Percentiles rank a stretch among this genome's conserved stretches.
phyloP scores from a whole-genome alignment of 2,797 vertebrate genomes.

The Myotis myotis region DNA sequence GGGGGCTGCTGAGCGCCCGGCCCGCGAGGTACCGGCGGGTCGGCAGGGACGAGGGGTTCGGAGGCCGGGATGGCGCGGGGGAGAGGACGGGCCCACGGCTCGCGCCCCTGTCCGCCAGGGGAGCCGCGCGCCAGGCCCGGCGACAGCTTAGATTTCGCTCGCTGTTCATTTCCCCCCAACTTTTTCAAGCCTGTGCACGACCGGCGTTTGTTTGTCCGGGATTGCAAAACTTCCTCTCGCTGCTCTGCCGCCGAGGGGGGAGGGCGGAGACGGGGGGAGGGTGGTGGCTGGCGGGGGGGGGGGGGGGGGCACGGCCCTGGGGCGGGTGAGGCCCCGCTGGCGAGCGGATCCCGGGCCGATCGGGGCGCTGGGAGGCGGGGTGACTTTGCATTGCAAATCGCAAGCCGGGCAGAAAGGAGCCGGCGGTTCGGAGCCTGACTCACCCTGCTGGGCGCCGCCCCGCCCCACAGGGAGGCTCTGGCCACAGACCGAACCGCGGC shows the following conservation, averaged over 20 bases:
- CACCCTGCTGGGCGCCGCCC: not conserved
- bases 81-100: not conserved
- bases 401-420: constrained; percentile 29
- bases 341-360: not conserved
- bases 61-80: not conserved
- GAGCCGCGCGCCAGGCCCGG: not conserved
- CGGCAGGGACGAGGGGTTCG: not conserved
- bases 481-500: not conserved
- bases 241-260: not conserved
- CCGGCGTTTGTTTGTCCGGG: constrained; percentile 61
- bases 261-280: not conserved
- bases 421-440: constrained; percentile 54
- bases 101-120: not conserved
- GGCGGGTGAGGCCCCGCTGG: not conserved
- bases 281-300: not conserved
- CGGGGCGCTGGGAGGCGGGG: constrained; percentile 54
- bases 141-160: not conserved
- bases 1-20: constrained; percentile 90
- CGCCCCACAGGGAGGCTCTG: not conserved
- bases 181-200: constrained; percentile 69
- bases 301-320: not conserved
- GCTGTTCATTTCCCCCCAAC: constrained; percentile 24
- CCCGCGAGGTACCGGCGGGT: constrained; percentile 36
- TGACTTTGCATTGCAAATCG: constrained; percentile 78
- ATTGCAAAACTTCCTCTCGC: constrained; percentile 72